Evolutionary conservation across 2,113 vertebrate species (phyloP), one percentile per base, ranked within the genome.

Genomic region (Trinectes maculatus): DNA sequence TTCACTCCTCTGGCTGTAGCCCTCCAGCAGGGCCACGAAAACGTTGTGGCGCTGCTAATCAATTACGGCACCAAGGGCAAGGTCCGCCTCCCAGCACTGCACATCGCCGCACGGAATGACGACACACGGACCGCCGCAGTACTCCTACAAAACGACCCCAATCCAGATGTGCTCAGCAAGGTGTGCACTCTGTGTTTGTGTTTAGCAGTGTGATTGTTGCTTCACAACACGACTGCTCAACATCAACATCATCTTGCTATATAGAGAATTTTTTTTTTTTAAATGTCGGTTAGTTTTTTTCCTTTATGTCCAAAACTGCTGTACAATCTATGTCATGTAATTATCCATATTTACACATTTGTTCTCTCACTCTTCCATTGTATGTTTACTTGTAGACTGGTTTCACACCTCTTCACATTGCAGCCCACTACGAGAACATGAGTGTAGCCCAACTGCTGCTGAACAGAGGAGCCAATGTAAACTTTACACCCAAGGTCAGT

Each of bases 331-430:
- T n/a, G 9, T 18, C 12, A 13, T 54, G 40, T 10, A 26, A 36
- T 54, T 21, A 8, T 57, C 24, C 8, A n/a, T 22, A 34, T 65
- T 33, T 65, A n/a, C 34, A 18, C 31, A 11, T 5, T 61, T n/a
- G 15, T 43, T 46, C 28, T 62, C 8, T 2, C 13, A 46, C 19
- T 46, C 15, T 36, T 31, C 10, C 28, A 24, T 48, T 36, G 11
- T 63, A 39, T 52, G 9, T 69, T 37, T 75, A 12, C 79, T 48
- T 77, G 44, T 78, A 99, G 98, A 99, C 96, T 52, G 98, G 98
- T 47, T 99, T 99, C 88, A 99, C 98, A 8, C 97, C 98, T 7
- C 94, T 99, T 55, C 98, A 99, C 88, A 99, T 99, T 21, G 97
- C 98, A 40, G 98, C 98, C 34, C 98, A 99, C 89, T 99, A 99